phyloP scores from a whole-genome alignment of 2,888 invertebrate genomes.

The Gonocerus acuteangulatus region DNA sequence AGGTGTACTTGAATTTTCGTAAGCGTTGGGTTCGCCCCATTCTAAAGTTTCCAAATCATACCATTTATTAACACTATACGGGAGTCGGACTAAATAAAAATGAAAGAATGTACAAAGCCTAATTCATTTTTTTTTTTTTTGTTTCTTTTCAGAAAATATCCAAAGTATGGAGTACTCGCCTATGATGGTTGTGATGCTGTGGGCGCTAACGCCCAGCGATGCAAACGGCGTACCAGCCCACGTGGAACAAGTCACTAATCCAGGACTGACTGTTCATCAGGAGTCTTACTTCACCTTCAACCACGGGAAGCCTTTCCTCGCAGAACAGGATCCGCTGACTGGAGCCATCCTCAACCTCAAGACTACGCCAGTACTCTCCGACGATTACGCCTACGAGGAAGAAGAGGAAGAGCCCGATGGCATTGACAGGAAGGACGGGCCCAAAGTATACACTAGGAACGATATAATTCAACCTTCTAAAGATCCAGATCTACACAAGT shows the following conservation, averaged over 20 bases:
- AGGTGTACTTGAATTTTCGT: no score
- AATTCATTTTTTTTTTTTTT: no score
- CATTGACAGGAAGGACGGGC: constrained; percentile 47
- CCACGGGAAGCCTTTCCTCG: constrained; percentile 61
- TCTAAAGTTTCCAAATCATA: no score
- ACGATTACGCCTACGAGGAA: constrained; percentile 39
- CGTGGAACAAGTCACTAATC: constrained; percentile 26
- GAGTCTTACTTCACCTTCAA: constrained; percentile 51
- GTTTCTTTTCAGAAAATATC: no score
- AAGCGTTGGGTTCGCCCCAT: no score
- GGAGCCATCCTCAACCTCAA: constrained; percentile 51
- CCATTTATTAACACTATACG: no score
- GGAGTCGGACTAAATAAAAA: no score
- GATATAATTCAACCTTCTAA: constrained; percentile 45
- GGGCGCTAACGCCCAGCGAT: constrained; percentile 28
- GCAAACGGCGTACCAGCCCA: not conserved
- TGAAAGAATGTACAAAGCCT: no score
- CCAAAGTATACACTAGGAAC: constrained; percentile 47
- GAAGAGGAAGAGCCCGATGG: constrained; percentile 39
- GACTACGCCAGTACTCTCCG: constrained; percentile 43
- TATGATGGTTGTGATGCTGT: constrained; percentile 25
- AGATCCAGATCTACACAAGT: constrained; percentile 57
- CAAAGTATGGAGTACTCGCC: constrained; percentile 28
- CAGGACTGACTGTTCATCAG: constrained; percentile 36
- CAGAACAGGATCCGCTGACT: constrained; percentile 60